These are phyloP conservation scores for Ivindomyrus marchei DNA, from an alignment of 2,113 vertebrate genomes.

Conservation along the genomic window DNA sequence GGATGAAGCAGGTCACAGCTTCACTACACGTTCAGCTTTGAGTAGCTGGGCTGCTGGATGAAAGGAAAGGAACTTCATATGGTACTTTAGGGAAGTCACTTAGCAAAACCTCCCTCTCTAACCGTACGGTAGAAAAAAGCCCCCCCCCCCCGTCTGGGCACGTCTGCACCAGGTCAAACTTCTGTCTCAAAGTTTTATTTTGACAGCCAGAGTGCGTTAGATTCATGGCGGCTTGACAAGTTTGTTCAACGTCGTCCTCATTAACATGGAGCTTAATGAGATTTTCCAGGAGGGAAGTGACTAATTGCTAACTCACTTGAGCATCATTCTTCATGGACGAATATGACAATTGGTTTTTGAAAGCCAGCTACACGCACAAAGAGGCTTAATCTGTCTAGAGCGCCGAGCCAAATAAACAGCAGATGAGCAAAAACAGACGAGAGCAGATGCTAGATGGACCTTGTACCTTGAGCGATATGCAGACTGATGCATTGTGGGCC, in stretches of 20 bases:
- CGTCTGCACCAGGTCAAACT: not conserved
- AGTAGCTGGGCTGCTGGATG: not conserved
- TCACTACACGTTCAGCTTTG: not conserved
- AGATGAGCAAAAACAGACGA: not conserved
- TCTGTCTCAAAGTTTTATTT: constrained; percentile 13
- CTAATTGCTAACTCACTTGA: constrained; percentile 38
- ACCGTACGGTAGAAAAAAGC: not conserved
- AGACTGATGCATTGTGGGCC: not conserved
- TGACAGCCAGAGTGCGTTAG: constrained; percentile 24
- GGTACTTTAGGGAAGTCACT: not conserved
- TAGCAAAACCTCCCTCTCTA: not conserved
- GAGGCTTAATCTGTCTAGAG: not conserved
- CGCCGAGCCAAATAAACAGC: not conserved
- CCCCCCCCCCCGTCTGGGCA: not conserved
- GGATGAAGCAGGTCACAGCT: not conserved
- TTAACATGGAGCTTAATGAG: constrained; percentile 38
- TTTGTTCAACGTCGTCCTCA: constrained; percentile 36
- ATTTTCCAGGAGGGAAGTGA: constrained; percentile 33
- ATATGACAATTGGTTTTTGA: constrained; percentile 8
- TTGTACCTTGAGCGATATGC: not conserved
- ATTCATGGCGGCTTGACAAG: constrained; percentile 27
- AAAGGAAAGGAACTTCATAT: too few relatives aligned
- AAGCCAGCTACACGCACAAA: not conserved
- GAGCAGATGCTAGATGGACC: not conserved
- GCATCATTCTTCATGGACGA: constrained; percentile 27